Evolutionary conservation across 1,140 invertebrate species (phyloP).

Genomic region (Stenopsyche tienmushanensis): DNA sequence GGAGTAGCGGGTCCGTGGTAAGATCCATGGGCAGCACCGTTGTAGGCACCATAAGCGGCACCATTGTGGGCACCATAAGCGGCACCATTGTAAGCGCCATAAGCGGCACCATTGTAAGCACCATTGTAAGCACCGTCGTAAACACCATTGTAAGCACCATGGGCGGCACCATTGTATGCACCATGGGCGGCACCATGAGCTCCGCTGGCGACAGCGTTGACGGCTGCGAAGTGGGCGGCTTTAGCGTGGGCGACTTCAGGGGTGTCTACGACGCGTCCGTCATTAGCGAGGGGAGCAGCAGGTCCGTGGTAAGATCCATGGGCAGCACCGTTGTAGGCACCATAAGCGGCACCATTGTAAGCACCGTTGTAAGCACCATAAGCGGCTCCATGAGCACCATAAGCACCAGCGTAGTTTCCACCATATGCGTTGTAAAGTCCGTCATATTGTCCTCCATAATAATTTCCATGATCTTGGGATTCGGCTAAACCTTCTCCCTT

Average conservation of each 20-base stretch:
- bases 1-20: not conserved
- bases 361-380: conserved; percentile 27
- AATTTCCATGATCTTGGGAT: conserved; percentile 22
- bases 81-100: conserved; percentile 34
- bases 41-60: conserved; percentile 48
- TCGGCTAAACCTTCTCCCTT: conserved; percentile 20
- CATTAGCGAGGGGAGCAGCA: conserved; percentile 14
- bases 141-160: not conserved
- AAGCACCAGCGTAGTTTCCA: conserved; percentile 45
- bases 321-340: conserved; percentile 47
- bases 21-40: conserved; percentile 44
- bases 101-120: not conserved
- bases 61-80: conserved; percentile 16
- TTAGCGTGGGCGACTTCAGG: conserved; percentile 28
- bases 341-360: conserved; percentile 44
- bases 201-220: conserved; percentile 48
- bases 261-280: conserved; percentile 24
- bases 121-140: conserved; percentile 5
- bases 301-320: conserved; percentile 23
- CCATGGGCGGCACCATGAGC: not conserved
- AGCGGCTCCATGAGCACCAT: conserved; percentile 35
- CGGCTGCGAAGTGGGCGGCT: conserved; percentile 38
- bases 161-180: not conserved
- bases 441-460: not conserved
- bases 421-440: not conserved